phyloP scores from a whole-genome alignment of 2,113 vertebrate species.

The Acrocephalus arundinaceus region DNA sequence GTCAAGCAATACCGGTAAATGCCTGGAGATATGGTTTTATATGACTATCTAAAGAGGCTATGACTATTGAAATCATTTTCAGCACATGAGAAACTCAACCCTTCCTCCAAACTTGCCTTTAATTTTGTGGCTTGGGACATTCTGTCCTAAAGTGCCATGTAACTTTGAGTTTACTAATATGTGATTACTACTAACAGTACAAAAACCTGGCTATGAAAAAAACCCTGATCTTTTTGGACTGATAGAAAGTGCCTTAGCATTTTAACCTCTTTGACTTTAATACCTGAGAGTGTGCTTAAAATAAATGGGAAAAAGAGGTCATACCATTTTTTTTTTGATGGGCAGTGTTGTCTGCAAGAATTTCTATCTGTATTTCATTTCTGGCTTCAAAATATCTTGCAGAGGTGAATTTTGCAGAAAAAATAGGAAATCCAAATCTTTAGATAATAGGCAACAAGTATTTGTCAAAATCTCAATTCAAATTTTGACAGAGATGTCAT shows the following conservation, averaged over 20 bases:
- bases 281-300: background rate
- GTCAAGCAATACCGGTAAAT: background rate
- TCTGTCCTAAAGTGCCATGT: background rate
- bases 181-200: background rate
- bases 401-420: background rate
- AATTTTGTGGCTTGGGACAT: background rate
- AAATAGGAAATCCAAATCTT: background rate
- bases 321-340: background rate
- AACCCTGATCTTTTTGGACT: background rate
- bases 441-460: background rate
- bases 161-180: background rate
- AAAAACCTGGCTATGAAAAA: background rate
- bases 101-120: background rate
- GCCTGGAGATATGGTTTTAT: slow-evolving; percentile 6
- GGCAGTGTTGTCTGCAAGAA: background rate
- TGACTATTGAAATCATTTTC: background rate
- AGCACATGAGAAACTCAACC: background rate
- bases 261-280: background rate
- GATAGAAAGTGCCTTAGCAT: background rate
- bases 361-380: background rate
- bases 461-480: background rate
- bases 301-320: background rate
- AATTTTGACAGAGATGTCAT: background rate
- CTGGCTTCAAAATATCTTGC: background rate
- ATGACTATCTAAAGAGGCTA: background rate